Conservation (phyloP, 2,113 vertebrate species). For the Strigops habroptila region DNA sequence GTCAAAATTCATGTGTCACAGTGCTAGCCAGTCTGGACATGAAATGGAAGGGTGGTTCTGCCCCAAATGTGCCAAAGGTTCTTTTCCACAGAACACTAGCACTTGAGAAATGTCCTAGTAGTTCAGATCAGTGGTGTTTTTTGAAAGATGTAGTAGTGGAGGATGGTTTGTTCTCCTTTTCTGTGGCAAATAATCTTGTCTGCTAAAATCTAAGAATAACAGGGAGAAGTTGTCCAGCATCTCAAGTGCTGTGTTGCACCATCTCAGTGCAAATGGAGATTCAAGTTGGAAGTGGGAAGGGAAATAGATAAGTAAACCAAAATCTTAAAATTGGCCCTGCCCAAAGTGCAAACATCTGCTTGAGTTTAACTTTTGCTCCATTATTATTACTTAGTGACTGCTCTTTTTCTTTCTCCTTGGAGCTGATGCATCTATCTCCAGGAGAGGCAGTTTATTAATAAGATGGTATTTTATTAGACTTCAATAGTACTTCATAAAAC, state of each 20-base stretch:
- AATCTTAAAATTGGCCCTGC: rapidly evolving
- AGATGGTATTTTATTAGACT: neutral
- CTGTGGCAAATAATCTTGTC: neutral
- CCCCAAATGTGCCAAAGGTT: neutral
- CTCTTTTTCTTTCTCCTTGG: neutral
- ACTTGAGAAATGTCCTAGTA: neutral
- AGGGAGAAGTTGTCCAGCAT: neutral
- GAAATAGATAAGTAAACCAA: rapidly evolving
- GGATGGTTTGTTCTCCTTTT: neutral
- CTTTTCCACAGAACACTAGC: neutral
- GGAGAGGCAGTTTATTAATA: neutral
- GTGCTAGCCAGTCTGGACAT: neutral
- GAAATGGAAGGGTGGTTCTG: neutral
- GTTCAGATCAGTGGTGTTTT: neutral
- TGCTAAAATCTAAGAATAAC: neutral
- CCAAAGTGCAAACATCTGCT: neutral
- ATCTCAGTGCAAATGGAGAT: neutral
- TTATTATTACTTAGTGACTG: neutral
- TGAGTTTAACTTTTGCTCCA: neutral
- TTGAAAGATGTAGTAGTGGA: neutral
- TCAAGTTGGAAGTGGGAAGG: neutral
- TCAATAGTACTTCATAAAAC: neutral
- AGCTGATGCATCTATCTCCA: neutral
- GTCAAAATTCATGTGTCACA: neutral
- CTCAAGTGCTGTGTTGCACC: neutral